A percentile compares a stretch with the other conserved stretches of the same genome.
phyloP scores from a whole-genome alignment of 2,797 vertebrate genomes.

The Channallabes apus region DNA sequence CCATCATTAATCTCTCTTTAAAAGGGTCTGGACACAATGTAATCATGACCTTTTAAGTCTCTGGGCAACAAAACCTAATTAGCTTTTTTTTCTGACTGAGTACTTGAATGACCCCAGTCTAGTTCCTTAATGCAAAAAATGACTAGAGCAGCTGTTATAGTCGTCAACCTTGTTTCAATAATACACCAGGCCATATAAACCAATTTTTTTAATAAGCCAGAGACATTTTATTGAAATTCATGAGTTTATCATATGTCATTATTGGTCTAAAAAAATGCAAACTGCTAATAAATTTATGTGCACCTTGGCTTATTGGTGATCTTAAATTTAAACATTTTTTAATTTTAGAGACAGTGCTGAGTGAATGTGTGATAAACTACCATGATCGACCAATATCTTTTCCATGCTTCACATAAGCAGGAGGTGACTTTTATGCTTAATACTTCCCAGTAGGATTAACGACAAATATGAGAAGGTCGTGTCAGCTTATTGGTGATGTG shows the following conservation, averaged over 20 bases:
- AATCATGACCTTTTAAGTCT: constrained; percentile 12
- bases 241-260: too few relatives aligned
- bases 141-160: neutral
- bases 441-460: constrained; percentile 28
- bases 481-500: constrained; percentile 33
- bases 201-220: neutral
- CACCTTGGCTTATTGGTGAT: neutral
- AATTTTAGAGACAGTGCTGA: neutral
- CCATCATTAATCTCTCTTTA: constrained; percentile 17
- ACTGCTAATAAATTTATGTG: neutral
- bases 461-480: constrained; percentile 28
- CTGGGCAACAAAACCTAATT: constrained; percentile 4
- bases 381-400: neutral
- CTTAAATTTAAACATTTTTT: too few relatives aligned
- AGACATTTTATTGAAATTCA: neutral
- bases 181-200: neutral
- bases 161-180: neutral
- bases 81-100: neutral
- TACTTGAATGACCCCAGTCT: constrained; percentile 20
- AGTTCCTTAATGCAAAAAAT: constrained; percentile 1
- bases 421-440: constrained; percentile 30
- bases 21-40: neutral
- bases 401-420: constrained; percentile 10
- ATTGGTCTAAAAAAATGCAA: neutral
- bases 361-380: constrained; percentile 2